Conservation (phyloP, 2,888 invertebrate genomes). For the Pharmacophagus antenor region DNA sequence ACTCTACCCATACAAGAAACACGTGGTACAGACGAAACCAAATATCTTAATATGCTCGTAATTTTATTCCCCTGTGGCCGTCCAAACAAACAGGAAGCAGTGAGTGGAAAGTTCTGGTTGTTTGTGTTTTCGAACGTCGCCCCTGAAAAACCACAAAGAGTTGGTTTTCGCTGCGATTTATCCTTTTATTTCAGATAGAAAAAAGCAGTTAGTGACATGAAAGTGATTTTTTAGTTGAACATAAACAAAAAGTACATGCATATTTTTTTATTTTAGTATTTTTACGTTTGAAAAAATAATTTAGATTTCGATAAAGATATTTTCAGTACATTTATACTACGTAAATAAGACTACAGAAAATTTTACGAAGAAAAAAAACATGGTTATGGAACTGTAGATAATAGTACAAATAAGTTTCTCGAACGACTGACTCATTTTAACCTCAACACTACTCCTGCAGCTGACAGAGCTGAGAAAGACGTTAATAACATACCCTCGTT, state of each 20-base stretch:
- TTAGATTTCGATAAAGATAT: background rate
- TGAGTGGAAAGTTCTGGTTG: slow-evolving; percentile 62
- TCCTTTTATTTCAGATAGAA: slow-evolving; percentile 25
- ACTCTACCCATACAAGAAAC: background rate
- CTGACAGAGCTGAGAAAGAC: slow-evolving; percentile 6
- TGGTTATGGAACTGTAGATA: too few relatives aligned
- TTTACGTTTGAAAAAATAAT: background rate
- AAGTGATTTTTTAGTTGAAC: background rate
- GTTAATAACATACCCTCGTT: slow-evolving; percentile 8
- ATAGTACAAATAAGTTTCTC: too few relatives aligned
- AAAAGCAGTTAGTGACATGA: slow-evolving; percentile 11
- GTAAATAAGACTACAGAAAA: too few relatives aligned
- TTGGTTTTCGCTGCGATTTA: slow-evolving; percentile 27
- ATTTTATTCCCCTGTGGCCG: slow-evolving; percentile 42
- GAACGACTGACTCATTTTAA: too few relatives aligned
- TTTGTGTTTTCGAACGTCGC: slow-evolving; percentile 51
- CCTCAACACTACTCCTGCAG: background rate
- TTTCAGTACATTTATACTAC: too few relatives aligned
- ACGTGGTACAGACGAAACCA: background rate
- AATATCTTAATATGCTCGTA: slow-evolving; percentile 24
- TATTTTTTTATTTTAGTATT: background rate
- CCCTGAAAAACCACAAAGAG: slow-evolving; percentile 30
- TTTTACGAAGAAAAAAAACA: too few relatives aligned
- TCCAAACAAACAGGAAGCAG: slow-evolving; percentile 46
- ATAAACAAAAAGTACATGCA: background rate